A percentile compares a stretch with the other conserved stretches of the same genome.
phyloP scores from a whole-genome alignment of 1,140 invertebrate species.

The Branchinecta lynchi region DNA sequence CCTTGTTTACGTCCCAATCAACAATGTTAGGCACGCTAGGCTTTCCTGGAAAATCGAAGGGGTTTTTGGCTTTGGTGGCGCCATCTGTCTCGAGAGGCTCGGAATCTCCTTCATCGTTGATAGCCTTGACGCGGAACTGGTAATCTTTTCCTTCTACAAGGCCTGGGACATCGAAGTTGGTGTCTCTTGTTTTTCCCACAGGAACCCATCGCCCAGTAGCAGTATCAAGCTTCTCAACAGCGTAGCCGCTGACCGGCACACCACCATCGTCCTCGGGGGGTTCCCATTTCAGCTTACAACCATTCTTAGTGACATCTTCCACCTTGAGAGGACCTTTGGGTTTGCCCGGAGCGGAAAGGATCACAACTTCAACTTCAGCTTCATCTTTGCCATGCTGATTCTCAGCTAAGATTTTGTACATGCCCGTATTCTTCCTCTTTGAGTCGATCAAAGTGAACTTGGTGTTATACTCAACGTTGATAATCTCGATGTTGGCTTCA shows the following conservation, averaged over 20 bases:
- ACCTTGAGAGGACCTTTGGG: constrained; percentile 83
- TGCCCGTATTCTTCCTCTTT: constrained; percentile 62
- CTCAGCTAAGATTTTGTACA: constrained; percentile 77
- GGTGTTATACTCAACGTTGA: constrained; percentile 83
- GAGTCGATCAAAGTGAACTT: constrained; percentile 74
- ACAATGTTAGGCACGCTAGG: constrained; percentile 72
- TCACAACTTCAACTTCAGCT: constrained; percentile 78
- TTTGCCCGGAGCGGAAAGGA: constrained; percentile 66
- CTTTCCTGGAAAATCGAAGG: constrained; percentile 73
- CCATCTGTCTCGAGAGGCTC: constrained; percentile 81
- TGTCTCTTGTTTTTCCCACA: constrained; percentile 62
- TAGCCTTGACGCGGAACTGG: constrained; percentile 90
- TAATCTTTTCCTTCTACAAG: constrained; percentile 87
- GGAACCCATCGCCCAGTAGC: constrained; percentile 84
- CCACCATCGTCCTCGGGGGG: constrained; percentile 98
- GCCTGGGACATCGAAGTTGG: constrained; percentile 78
- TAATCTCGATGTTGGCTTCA: constrained; percentile 58
- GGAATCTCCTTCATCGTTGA: constrained; percentile 94
- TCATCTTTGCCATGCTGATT: constrained; percentile 86
- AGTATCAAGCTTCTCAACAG: constrained; percentile 91
- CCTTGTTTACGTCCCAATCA: constrained; percentile 84
- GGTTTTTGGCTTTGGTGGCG: constrained; percentile 77
- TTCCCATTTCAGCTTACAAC: constrained; percentile 87
- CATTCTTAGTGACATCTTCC: constrained; percentile 74
- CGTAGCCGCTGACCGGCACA: constrained; percentile 83